A percentile compares a stretch with the other conserved stretches of the same genome.
Conservation (phyloP, 2,888 invertebrate species). For the Mongoloraphidia duomilia region DNA sequence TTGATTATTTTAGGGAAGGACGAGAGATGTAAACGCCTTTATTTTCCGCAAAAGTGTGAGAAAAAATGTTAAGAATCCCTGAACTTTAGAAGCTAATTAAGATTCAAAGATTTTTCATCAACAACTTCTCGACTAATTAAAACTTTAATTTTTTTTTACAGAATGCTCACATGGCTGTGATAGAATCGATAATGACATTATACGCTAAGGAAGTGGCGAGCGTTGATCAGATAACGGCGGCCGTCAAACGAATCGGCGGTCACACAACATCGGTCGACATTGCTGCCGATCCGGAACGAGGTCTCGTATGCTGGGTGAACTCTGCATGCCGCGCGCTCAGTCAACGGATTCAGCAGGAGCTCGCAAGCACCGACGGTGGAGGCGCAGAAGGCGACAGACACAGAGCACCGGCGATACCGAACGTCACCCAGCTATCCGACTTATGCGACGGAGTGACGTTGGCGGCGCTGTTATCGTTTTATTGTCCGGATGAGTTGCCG, state of each 20-base stretch:
- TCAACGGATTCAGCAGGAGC: slow-evolving; percentile 35
- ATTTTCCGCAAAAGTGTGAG: not conserved
- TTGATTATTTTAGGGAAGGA: no score
- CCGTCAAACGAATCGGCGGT: slow-evolving; percentile 62
- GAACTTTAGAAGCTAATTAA: not conserved
- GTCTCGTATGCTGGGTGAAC: slow-evolving; percentile 77
- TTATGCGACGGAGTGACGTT: slow-evolving; percentile 83
- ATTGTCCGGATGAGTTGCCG: slow-evolving; percentile 68
- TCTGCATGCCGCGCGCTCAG: slow-evolving; percentile 71
- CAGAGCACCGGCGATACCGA: slow-evolving; percentile 46
- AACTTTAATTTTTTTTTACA: slow-evolving; percentile 30
- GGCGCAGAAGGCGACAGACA: slow-evolving; percentile 17
- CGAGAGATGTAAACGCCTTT: no score
- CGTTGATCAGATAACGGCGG: slow-evolving; percentile 70
- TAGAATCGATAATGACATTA: slow-evolving; percentile 87
- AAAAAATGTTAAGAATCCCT: not conserved
- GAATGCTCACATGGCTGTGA: slow-evolving; percentile 91
- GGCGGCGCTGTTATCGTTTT: slow-evolving; percentile 77
- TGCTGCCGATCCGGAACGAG: slow-evolving; percentile 59
- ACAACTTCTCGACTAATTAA: not conserved
- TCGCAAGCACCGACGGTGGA: slow-evolving; percentile 19
- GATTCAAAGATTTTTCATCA: not conserved
- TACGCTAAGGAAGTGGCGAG: slow-evolving; percentile 88
- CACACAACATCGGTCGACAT: slow-evolving; percentile 20
- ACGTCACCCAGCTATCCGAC: slow-evolving; percentile 67